A percentile compares a stretch with the other conserved stretches of the same genome.
These are phyloP conservation scores for Hoplodrina blanda DNA, from an alignment of 2,888 invertebrate genomes.

Conservation along the genomic window DNA sequence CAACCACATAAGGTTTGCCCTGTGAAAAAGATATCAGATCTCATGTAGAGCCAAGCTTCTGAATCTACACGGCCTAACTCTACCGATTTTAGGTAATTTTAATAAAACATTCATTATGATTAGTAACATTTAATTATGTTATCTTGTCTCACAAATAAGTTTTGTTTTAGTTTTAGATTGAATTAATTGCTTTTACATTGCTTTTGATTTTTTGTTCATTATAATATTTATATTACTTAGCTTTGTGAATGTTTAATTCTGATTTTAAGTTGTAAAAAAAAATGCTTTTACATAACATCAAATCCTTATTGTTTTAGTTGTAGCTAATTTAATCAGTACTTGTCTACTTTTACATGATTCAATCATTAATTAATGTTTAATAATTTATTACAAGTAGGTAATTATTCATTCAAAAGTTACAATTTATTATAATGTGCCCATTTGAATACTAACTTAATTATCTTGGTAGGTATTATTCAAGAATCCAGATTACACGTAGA, in stretches of 20 bases:
- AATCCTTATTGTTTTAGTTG: slow-evolving; percentile 40
- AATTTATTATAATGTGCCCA: slow-evolving; percentile 14
- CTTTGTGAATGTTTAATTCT: too few relatives aligned
- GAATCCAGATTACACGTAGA: slow-evolving; percentile 21
- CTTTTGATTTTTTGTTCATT: too few relatives aligned
- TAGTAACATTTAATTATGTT: slow-evolving; percentile 25
- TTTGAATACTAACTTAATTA: slow-evolving; percentile 11
- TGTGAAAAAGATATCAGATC: too few relatives aligned
- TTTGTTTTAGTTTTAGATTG: slow-evolving; percentile 3
- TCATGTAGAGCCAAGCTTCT: too few relatives aligned
- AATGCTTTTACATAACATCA: slow-evolving; percentile 14
- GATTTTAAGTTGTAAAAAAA: too few relatives aligned
- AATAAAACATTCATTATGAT: slow-evolving; percentile 1
- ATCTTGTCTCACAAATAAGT: slow-evolving; percentile 13
- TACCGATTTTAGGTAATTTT: neutral
- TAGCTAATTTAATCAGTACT: slow-evolving; percentile 51
- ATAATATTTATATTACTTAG: too few relatives aligned
- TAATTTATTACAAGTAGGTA: slow-evolving; percentile 42
- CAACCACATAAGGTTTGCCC: too few relatives aligned
- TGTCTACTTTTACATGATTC: slow-evolving; percentile 50
- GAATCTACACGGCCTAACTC: too few relatives aligned
- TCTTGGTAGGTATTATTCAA: slow-evolving; percentile 21
- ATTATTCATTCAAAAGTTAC: slow-evolving; percentile 14
- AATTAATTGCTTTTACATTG: neutral
- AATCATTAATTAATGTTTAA: slow-evolving; percentile 36